Conservation (phyloP, 2,113 vertebrate species). For the Dasyurus viverrinus region DNA sequence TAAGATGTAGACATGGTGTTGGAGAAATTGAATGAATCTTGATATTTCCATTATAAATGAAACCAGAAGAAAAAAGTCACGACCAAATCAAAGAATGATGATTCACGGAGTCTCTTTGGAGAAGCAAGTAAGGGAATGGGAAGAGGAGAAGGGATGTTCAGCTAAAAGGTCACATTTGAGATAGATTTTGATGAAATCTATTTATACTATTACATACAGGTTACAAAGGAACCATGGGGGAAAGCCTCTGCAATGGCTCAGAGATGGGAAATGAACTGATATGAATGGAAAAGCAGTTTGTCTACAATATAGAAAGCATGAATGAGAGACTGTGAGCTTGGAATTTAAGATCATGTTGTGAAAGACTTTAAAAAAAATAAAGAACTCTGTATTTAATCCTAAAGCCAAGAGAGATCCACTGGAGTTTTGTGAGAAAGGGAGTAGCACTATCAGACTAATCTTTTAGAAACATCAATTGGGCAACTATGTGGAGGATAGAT, state of each 20-base stretch:
- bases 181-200: not conserved
- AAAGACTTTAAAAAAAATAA: not conserved
- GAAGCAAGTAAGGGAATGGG: not conserved
- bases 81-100: not conserved
- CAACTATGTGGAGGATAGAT: not conserved
- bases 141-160: not conserved
- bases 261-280: not conserved
- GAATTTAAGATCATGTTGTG: not conserved
- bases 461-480: not conserved
- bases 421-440: not conserved
- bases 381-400: not conserved
- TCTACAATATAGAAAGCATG: not conserved
- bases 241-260: not conserved
- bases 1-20: not conserved
- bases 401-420: not conserved
- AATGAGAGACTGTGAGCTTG: not conserved
- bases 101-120: not conserved
- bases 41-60: not conserved
- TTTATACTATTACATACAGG: not conserved
- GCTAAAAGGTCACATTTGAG: not conserved
- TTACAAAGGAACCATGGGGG: not conserved
- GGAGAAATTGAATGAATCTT: not conserved
- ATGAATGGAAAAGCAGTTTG: not conserved
- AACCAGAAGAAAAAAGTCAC: not conserved
- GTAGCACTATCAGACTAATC: not conserved